Percentiles rank a stretch among this genome's conserved stretches.
Conservation (phyloP, 2,113 vertebrate genomes). For the Upupa epops region DNA sequence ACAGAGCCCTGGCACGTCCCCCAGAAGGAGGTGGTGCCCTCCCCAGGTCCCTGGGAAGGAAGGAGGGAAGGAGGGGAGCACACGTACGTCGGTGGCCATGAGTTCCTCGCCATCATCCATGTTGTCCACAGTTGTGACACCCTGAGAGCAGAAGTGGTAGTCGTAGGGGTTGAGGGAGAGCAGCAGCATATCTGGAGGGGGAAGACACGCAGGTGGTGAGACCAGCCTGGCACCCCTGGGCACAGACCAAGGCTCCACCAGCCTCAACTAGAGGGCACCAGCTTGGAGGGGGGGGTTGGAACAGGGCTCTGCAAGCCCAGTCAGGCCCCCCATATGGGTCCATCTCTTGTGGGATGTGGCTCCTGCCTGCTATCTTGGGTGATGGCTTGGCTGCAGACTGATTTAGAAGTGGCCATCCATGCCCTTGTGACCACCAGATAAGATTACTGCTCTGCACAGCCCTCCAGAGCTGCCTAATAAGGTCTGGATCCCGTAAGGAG, state of each 20-base stretch:
- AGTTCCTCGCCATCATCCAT: conserved; percentile 89
- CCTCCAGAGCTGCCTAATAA: conserved; percentile 65
- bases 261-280: background rate
- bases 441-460: conserved; percentile 54
- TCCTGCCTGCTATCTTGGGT: conserved; percentile 65
- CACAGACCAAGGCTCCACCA: background rate
- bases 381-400: conserved; percentile 44
- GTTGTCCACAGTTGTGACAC: conserved; percentile 88
- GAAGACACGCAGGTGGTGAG: background rate
- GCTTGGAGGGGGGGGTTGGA: background rate
- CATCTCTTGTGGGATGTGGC: background rate
- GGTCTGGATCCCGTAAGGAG: background rate
- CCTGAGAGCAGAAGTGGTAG: conserved; percentile 96
- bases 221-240: background rate
- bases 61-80: background rate
- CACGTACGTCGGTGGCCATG: conserved; percentile 86
- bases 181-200: conserved; percentile 89
- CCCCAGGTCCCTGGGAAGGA: background rate
- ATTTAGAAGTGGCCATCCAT: conserved; percentile 62
- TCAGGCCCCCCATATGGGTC: background rate
- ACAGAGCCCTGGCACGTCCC: too few relatives aligned
- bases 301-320: background rate
- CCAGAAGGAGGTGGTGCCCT: background rate
- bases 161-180: conserved; percentile 92
- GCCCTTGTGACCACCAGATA: conserved; percentile 69